These are phyloP conservation scores for Himalopsyche tibetana DNA, from an alignment of 2,888 invertebrate species.

Conservation along the genomic window DNA sequence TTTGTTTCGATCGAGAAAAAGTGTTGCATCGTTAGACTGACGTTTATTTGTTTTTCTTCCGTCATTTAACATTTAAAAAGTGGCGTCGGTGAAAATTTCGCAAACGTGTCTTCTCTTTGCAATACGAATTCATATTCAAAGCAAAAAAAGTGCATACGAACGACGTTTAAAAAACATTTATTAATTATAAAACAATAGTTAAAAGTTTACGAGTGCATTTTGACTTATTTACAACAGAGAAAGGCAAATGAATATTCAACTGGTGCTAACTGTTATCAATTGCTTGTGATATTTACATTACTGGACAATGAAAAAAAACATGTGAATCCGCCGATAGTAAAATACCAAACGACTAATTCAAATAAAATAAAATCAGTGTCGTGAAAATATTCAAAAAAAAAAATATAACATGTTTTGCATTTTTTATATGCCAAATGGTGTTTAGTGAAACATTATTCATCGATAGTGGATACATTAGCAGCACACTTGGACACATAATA, in stretches of 20 bases:
- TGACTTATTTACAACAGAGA: neutral
- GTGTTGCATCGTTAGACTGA: neutral
- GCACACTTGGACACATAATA: slow-evolving; percentile 31
- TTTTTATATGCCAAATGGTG: slow-evolving; percentile 6
- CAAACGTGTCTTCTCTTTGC: neutral
- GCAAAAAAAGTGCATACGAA: neutral
- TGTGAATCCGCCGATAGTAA: neutral
- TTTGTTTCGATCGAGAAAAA: neutral
- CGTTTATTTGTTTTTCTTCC: slow-evolving; percentile 29
- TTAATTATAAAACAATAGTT: too few species aligned
- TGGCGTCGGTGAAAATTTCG: slow-evolving; percentile 1
- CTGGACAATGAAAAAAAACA: neutral
- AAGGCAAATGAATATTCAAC: neutral
- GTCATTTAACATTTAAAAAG: neutral
- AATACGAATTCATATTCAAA: neutral
- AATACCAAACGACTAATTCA: neutral
- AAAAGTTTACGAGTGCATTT: too few species aligned
- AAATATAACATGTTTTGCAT: neutral
- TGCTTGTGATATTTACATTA: slow-evolving; percentile 13
- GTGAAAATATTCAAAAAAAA: slow-evolving; percentile 23
- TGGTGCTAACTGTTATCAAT: slow-evolving; percentile 16
- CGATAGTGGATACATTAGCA: slow-evolving; percentile 19
- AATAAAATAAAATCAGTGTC: slow-evolving; percentile 18
- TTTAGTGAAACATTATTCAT: slow-evolving; percentile 43
- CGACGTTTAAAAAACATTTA: neutral